phyloP scores from a whole-genome alignment of 2,888 invertebrate genomes.

The Hirudinaria manillensis region DNA sequence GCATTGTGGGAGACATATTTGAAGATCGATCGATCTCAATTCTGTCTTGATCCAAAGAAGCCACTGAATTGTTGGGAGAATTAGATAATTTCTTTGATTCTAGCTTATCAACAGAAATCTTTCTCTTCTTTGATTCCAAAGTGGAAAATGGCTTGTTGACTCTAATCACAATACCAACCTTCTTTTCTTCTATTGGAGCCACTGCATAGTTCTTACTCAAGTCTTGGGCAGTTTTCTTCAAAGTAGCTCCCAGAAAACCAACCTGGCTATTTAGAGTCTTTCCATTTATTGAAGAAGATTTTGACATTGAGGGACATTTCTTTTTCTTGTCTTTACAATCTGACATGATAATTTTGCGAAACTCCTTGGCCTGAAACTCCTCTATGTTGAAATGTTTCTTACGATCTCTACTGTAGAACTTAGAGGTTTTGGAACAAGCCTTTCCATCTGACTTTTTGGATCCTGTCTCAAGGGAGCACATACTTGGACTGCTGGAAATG shows the following conservation, averaged over 20 bases:
- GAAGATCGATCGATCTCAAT: neutral
- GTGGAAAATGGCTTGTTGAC: neutral
- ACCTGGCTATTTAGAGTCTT: neutral
- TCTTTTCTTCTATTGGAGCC: conserved; percentile 21
- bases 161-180: conserved; percentile 26
- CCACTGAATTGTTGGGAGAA: neutral
- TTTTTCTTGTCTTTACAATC: conserved; percentile 26
- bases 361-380: conserved; percentile 25
- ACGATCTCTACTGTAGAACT: conserved; percentile 23
- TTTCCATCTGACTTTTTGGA: neutral
- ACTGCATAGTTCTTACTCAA: conserved; percentile 18
- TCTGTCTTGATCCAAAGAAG: neutral
- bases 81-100: neutral
- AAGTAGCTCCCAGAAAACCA: neutral
- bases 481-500: neutral
- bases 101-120: conserved; percentile 5
- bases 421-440: neutral
- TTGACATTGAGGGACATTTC: neutral
- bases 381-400: conserved; percentile 20
- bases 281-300: neutral
- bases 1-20: conserved; percentile 21
- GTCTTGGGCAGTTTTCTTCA: neutral
- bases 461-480: neutral
- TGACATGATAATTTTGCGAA: conserved; percentile 23
- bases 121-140: neutral